These are phyloP conservation scores for Melanchra persicariae DNA, from an alignment of 2,888 invertebrate species.

Conservation along the genomic window DNA sequence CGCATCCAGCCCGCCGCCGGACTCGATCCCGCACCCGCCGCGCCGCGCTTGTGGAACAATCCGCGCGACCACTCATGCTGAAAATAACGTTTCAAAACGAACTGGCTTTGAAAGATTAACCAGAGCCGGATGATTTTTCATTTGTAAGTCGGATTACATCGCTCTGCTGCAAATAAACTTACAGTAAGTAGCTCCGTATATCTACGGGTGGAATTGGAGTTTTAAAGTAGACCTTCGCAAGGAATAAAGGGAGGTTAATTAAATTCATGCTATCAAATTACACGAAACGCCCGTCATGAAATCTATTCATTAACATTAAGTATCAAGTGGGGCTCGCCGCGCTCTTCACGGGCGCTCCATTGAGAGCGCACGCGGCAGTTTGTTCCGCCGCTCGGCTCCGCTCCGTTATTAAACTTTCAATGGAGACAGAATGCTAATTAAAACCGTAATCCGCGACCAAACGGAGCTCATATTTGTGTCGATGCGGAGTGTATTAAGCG, in stretches of 20 bases:
- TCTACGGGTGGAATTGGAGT: background rate
- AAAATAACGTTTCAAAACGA: conserved; percentile 52
- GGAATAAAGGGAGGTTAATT: conserved; percentile 16
- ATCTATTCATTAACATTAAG: conserved; percentile 51
- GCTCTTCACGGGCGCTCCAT: conserved; percentile 11
- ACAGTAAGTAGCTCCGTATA: background rate
- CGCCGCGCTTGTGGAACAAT: conserved; percentile 46
- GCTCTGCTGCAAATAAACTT: conserved; percentile 7
- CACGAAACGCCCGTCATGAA: conserved; percentile 40
- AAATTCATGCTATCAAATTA: conserved; percentile 46
- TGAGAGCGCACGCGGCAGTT: conserved; percentile 31
- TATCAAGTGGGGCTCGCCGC: conserved; percentile 32
- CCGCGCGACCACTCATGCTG: conserved; percentile 32
- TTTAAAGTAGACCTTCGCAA: conserved; percentile 2
- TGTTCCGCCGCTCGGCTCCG: conserved; percentile 24
- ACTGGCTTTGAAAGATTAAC: conserved; percentile 46
- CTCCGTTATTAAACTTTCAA: conserved; percentile 60
- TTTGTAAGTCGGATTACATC: conserved; percentile 27
- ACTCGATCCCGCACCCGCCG: conserved; percentile 13
- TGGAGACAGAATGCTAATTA: conserved; percentile 62
- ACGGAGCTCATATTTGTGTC: conserved; percentile 56
- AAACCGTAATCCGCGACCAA: conserved; percentile 55
- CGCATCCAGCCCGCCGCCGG: conserved; percentile 60
- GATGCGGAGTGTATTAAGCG: conserved; percentile 51
- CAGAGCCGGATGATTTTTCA: conserved; percentile 17